phyloP scores from a whole-genome alignment of 2,888 invertebrate species.

The Tridacna crocea region DNA sequence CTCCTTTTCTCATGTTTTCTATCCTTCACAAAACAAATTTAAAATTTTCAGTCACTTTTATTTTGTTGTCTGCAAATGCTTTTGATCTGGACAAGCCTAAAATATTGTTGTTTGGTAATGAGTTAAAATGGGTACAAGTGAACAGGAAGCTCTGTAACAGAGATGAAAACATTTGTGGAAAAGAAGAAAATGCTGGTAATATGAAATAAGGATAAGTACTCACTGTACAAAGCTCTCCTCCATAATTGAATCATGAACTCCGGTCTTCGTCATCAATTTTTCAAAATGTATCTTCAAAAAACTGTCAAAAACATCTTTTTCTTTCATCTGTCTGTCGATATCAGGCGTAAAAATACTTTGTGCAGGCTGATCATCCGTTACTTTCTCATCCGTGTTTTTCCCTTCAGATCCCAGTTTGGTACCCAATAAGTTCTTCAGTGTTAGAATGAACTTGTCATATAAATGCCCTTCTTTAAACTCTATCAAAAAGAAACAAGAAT shows the following conservation, averaged over 20 bases:
- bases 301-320: conserved; percentile 72
- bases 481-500: conserved; percentile 46
- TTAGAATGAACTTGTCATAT: conserved; percentile 74
- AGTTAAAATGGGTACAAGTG: no score
- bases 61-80: no score
- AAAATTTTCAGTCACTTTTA: no score
- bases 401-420: conserved; percentile 24
- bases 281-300: conserved; percentile 76
- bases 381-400: background rate
- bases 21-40: no score
- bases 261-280: conserved; percentile 41
- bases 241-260: conserved; percentile 38
- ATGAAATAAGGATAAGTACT: background rate
- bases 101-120: no score
- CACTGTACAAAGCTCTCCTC: conserved; percentile 39
- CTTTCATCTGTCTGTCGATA: conserved; percentile 70
- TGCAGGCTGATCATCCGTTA: background rate
- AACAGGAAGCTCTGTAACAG: no score
- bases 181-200: no score
- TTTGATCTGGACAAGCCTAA: no score
- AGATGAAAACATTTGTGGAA: no score
- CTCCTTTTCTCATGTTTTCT: no score
- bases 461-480: conserved; percentile 69
- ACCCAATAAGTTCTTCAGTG: conserved; percentile 68
- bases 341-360: conserved; percentile 30